Percentiles rank a stretch among this genome's conserved stretches.
phyloP scores from a whole-genome alignment of 2,888 invertebrate species.

The Apamea epomidion region DNA sequence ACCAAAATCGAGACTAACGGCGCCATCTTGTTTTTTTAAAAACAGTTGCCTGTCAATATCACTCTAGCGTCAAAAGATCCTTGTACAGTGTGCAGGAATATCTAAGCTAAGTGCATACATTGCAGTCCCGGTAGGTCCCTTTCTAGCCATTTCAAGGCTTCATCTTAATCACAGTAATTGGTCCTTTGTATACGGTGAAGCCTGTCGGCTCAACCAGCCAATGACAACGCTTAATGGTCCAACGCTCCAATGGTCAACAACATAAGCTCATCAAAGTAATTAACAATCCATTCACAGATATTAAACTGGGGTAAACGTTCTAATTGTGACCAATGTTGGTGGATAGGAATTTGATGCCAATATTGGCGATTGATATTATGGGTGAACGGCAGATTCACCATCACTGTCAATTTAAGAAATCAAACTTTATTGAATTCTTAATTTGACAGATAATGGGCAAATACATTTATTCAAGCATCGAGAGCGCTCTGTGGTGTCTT shows the following conservation, averaged over 20 bases:
- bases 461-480: background rate
- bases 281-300: constrained; percentile 1
- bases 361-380: background rate
- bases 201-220: background rate
- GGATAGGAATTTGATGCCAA: background rate
- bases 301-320: background rate
- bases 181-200: background rate
- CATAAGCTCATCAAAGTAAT: constrained; percentile 15
- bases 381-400: too few relatives aligned
- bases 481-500: background rate
- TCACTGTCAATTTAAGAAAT: background rate
- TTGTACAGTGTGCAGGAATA: too few relatives aligned
- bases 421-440: background rate
- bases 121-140: background rate
- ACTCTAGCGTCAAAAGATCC: background rate
- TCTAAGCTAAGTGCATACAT: background rate
- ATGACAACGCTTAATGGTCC: background rate
- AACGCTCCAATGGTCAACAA: constrained; percentile 2
- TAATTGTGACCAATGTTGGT: background rate
- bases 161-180: background rate
- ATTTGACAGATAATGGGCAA: background rate
- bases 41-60: background rate
- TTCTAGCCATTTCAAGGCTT: background rate
- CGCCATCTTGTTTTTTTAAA: background rate
- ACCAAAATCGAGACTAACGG: background rate